Evolutionary conservation across 1,140 invertebrate species (phyloP).

Genomic region (Lordiphosa stackelbergi): DNA sequence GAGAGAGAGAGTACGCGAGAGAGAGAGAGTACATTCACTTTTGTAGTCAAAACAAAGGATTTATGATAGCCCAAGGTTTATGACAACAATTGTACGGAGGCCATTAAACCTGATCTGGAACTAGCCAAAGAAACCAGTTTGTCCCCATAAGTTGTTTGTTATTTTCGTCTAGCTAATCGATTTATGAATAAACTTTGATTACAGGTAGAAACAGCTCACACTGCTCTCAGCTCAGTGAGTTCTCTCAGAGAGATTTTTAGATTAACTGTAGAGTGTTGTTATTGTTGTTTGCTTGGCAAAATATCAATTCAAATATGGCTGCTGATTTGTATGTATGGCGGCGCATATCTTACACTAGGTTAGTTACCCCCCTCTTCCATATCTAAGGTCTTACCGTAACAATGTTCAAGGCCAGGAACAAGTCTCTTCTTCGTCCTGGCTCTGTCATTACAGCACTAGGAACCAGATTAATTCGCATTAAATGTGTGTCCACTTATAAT

Average conservation of each 20-base stretch:
- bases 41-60: neutral
- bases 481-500: constrained; percentile 1
- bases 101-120: constrained; percentile 8
- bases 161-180: constrained; percentile 2
- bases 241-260: constrained; percentile 4
- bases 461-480: neutral
- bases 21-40: no score
- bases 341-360: constrained; percentile 9
- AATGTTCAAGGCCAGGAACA: constrained; percentile 8
- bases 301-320: constrained; percentile 12
- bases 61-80: neutral
- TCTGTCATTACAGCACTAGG: neutral
- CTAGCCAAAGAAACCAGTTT: constrained; percentile 5
- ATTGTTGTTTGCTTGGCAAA: neutral
- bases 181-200: constrained; percentile 3
- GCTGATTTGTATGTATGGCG: constrained; percentile 3
- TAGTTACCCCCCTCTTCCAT: constrained; percentile 9
- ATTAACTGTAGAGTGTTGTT: neutral
- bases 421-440: constrained; percentile 2
- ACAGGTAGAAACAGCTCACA: neutral
- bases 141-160: neutral
- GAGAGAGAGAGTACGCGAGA: neutral
- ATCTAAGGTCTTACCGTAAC: neutral
- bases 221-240: neutral
- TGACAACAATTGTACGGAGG: neutral